phyloP scores from a whole-genome alignment of 2,113 vertebrate species.

The Gasterosteus nipponicus region DNA sequence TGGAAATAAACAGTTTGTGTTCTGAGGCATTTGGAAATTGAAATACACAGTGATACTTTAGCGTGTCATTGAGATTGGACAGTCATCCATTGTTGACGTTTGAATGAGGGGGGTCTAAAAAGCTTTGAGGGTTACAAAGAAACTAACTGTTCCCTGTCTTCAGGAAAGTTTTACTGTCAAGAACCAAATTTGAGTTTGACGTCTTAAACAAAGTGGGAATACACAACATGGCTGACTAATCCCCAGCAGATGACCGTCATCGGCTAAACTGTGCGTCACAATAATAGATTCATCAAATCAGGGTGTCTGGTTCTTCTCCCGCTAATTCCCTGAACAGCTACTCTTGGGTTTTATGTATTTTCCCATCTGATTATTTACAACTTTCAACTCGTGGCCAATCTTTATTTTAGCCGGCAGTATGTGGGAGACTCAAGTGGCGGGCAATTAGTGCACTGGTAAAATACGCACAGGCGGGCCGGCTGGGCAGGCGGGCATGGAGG shows the following conservation, averaged over 20 bases:
- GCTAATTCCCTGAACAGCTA: not conserved
- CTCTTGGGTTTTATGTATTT: constrained; percentile 21
- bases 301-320: constrained; percentile 46
- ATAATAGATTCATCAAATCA: constrained; percentile 47
- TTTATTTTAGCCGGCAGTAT: not conserved
- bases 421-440: not conserved
- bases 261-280: constrained; percentile 59
- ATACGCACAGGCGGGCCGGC: not conserved
- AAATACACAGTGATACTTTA: constrained; percentile 11
- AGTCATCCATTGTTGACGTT: constrained; percentile 36
- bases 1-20: constrained; percentile 30
- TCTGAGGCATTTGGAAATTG: constrained; percentile 17
- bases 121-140: constrained; percentile 37
- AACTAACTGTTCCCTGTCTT: constrained; percentile 43
- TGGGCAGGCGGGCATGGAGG: not conserved
- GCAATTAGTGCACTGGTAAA: too few species aligned
- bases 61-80: constrained; percentile 13
- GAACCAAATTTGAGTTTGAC: constrained; percentile 65
- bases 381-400: constrained; percentile 15
- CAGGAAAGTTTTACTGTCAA: constrained; percentile 29
- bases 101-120: constrained; percentile 30
- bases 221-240: constrained; percentile 48
- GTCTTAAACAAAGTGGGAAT: constrained; percentile 38
- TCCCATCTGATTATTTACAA: constrained; percentile 30
- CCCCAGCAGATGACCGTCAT: constrained; percentile 29